Conservation (phyloP, 2,113 vertebrate genomes). For the Machaerirhynchus nigripectus region DNA sequence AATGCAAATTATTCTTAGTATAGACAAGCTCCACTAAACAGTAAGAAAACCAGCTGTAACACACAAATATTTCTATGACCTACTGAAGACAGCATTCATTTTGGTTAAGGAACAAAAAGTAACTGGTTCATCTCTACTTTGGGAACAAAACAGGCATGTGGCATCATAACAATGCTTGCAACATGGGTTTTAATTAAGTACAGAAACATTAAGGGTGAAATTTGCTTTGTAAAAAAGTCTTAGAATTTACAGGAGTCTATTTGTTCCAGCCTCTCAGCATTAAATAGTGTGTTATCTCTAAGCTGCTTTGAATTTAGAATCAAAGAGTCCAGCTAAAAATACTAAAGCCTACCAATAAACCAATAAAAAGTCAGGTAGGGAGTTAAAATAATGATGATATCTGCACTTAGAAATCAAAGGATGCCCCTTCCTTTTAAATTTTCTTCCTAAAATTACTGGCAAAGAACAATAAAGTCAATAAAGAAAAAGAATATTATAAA, state of each 20-base stretch:
- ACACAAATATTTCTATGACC: not conserved
- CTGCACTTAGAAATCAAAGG: not conserved
- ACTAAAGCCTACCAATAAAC: not conserved
- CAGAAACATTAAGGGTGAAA: not conserved
- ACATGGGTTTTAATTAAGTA: not conserved
- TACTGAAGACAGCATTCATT: not conserved
- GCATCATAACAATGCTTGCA: not conserved
- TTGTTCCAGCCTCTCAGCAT: not conserved
- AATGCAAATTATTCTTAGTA: not conserved
- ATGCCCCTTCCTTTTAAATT: not conserved
- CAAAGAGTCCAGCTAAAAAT: not conserved
- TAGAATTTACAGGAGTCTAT: not conserved
- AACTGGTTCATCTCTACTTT: not conserved
- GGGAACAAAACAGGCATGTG: accelerated
- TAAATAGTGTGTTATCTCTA: not conserved
- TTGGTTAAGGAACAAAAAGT: not conserved
- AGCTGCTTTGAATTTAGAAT: not conserved
- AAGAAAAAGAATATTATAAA: not conserved
- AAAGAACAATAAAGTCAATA: not conserved
- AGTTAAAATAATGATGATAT: not conserved
- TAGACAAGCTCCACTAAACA: not conserved
- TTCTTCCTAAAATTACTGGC: not conserved
- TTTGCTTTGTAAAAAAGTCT: not conserved
- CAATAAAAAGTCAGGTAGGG: not conserved
- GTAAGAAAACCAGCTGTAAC: not conserved